Base-by-base conservation (phyloP, 2,113 vertebrate genomes). In the Campylomormyrus numenius region DNA sequence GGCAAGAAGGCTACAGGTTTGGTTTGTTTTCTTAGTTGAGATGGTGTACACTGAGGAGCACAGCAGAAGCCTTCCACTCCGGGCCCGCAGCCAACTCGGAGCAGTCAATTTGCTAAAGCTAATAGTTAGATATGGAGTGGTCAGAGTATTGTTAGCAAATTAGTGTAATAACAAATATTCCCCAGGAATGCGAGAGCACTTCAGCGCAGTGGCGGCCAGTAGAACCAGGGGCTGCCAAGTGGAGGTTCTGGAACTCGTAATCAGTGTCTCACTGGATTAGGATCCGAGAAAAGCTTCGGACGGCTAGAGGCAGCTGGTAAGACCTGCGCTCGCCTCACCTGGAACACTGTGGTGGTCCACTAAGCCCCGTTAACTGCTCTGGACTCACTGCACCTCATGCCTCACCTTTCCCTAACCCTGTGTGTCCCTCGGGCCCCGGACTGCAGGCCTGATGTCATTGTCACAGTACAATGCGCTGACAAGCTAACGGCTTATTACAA, bases 111-210 rank as follows among this genome's bases (percentile, higher is more conserved):
- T 93, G 93, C 91, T 90, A 91, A 89, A 93, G 91, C 91, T 92
- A 93, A 93, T 90, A 85, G 89, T 92, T 93, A 92, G 91, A 92
- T 90, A 91, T 91, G 89, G 92, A 92, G 92, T 92, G 91, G 88
- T 94, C 80, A 15, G 91, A 93, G 92, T 91, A 93, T 93, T 92
- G 90, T 94, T 94, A 93, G 91, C 92, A 93, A 94, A 95, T 94
- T 92, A 93, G 88, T 88, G 90, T 49, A 90, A 91, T 90, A 92
- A 90, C 85, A 93, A 93, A 93, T 90, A 87, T 45, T 89, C 84
- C 88, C 90, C 90, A 56, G 90, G 94, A 91, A 93, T 89, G 91
- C 48, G 3, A 88, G 89, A 49, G 3, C 70, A 90, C 87, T 27
- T 91, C 62, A 58, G 39, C 31, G 39, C 70, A 46, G 52, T 84